Conservation (phyloP, 2,113 vertebrate species). For the Gila orcuttii region DNA sequence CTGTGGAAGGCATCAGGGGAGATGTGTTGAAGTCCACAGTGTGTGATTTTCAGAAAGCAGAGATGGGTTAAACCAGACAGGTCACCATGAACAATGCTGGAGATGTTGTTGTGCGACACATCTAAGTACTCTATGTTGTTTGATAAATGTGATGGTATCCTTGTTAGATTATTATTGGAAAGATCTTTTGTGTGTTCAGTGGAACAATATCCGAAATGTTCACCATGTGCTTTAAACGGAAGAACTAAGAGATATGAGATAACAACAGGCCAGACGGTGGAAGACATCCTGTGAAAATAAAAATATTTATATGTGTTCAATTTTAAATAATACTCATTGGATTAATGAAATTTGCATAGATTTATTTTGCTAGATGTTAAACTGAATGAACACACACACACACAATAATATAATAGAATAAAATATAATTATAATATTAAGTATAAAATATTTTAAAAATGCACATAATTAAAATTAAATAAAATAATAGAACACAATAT, state of each 20-base stretch:
- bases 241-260: slow-evolving; percentile 3
- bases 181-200: slow-evolving; percentile 54
- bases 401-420: neutral
- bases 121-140: slow-evolving; percentile 63
- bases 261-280: slow-evolving; percentile 19
- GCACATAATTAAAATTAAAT: too few species aligned
- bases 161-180: slow-evolving; percentile 56
- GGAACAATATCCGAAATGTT: slow-evolving; percentile 56
- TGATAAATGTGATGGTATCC: slow-evolving; percentile 60
- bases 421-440: too few species aligned
- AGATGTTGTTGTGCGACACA: slow-evolving; percentile 67
- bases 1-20: slow-evolving; percentile 57
- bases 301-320: neutral
- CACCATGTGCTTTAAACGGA: neutral
- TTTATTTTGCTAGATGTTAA: neutral
- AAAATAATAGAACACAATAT: too few species aligned
- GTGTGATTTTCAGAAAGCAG: slow-evolving; percentile 65
- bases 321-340: neutral
- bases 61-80: slow-evolving; percentile 57
- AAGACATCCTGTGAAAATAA: slow-evolving; percentile 47
- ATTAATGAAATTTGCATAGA: neutral
- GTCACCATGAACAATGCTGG: slow-evolving; percentile 23
- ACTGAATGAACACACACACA: neutral
- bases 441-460: too few species aligned
- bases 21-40: slow-evolving; percentile 63